These are phyloP conservation scores for Homarus gammarus DNA, from an alignment of 2,888 invertebrate species.

Conservation along the genomic window DNA sequence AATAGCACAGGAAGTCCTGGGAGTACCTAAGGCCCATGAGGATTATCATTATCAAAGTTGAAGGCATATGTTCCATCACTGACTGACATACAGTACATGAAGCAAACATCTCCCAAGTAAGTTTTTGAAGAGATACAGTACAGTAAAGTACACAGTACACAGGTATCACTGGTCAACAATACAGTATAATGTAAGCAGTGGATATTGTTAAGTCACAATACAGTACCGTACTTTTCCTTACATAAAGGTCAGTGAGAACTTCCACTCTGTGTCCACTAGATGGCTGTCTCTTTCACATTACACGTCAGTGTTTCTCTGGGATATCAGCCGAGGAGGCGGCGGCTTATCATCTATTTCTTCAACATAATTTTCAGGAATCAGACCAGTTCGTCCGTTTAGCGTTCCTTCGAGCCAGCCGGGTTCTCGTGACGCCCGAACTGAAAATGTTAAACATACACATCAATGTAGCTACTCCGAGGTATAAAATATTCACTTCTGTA, in stretches of 20 bases:
- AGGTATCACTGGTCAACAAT: slow-evolving; percentile 22
- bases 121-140: background rate
- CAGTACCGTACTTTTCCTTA: too few relatives aligned
- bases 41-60: slow-evolving; percentile 25
- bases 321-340: slow-evolving; percentile 58
- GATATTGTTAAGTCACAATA: slow-evolving; percentile 10
- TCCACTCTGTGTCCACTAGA: slow-evolving; percentile 18
- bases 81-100: background rate
- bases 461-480: background rate
- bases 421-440: slow-evolving; percentile 93
- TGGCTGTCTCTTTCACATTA: slow-evolving; percentile 29
- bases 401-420: slow-evolving; percentile 99
- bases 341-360: slow-evolving; percentile 82
- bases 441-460: slow-evolving; percentile 59
- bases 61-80: slow-evolving; percentile 41
- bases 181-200: background rate
- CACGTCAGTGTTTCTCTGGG: slow-evolving; percentile 71
- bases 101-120: background rate
- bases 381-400: slow-evolving; percentile 92
- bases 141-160: too few relatives aligned
- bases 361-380: slow-evolving; percentile 98
- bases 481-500: background rate
- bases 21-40: slow-evolving; percentile 39
- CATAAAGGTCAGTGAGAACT: slow-evolving; percentile 24
- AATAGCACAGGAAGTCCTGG: slow-evolving; percentile 33